phyloP scores from a whole-genome alignment of 1,140 invertebrate species.

The Polyergus mexicanus region DNA sequence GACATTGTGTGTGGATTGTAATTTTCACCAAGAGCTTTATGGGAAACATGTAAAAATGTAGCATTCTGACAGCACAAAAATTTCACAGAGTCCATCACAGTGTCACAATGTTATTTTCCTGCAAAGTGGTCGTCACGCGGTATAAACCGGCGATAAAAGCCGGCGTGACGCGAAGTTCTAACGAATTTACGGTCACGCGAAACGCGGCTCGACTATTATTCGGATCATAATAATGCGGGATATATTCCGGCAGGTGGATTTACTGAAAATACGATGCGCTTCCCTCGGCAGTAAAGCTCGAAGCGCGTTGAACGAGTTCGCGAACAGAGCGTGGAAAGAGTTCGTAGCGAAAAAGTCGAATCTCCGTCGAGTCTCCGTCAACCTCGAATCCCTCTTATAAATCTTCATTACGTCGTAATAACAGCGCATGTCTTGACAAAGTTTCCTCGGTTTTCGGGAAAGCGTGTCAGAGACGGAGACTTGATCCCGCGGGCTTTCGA shows the following conservation, averaged over 20 bases:
- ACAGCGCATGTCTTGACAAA: conserved; percentile 61
- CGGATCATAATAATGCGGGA: conserved; percentile 44
- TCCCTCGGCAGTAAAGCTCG: background rate
- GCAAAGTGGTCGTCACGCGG: conserved; percentile 35
- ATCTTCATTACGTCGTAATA: conserved; percentile 68
- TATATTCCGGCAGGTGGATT: conserved; percentile 31
- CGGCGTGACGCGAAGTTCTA: conserved; percentile 35
- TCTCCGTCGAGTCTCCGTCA: background rate
- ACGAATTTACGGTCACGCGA: conserved; percentile 51
- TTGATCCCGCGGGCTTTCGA: conserved; percentile 45
- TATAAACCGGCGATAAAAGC: conserved; percentile 36
- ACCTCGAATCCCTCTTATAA: conserved; percentile 56
- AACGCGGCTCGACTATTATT: conserved; percentile 44
- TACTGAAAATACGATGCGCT: conserved; percentile 19
- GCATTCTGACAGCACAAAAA: background rate
- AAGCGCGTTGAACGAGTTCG: background rate
- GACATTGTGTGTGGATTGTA: background rate
- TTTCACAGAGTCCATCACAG: background rate
- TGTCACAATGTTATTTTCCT: conserved; percentile 36
- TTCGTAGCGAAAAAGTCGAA: conserved; percentile 18
- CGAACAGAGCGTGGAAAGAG: background rate
- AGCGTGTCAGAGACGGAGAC: conserved; percentile 40
- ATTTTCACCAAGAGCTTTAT: background rate
- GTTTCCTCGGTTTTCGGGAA: conserved; percentile 35
- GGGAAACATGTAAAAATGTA: background rate